Base-by-base conservation (phyloP, 2,888 invertebrate species). In the Cerceris rybyensis region DNA sequence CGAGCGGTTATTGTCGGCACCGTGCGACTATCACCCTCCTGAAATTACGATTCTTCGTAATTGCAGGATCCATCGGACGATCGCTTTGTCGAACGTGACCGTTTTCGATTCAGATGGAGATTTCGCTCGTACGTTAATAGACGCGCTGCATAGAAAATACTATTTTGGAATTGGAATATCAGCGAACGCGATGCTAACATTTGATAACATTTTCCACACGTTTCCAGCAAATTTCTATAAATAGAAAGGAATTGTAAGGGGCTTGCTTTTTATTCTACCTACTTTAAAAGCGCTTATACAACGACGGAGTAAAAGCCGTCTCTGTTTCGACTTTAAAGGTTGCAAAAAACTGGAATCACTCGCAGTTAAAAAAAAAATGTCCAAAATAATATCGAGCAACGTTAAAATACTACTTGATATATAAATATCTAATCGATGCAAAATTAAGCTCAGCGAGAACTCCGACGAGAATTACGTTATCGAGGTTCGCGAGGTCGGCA, bases 41-140 rank as follows among this genome's bases (percentile, higher is more conserved):
- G 66, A 70, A 65, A 75, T 75, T 78, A 76, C 50, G 58, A 70
- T 70, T 17, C 52, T 58, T 57, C 61, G 63, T 75, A 78, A 78
- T 70, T 66, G 58, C 46, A 28, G 28, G 63, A 66, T 75, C 66
- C 66, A 75, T 54, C 61, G 28, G 11, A 6, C 13, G 49, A 70
- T 41, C 43, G 17, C 11, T 0, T 16, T 46, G 46, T 1, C 11
- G 46, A 46, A 11, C 8, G 11, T 8, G 46, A 11, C 2, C 11
- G 46, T 46, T 46, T 28, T 2, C 28, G 28, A 28, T 28, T 28
- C 28, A 1, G 28, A 28, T 28, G 28, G 28, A 28, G 4, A 4
- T 4, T 46, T 46, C 9, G 6, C 46, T 6, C 6, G 46, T 8
- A 46, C 46, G 46, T 11, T 46, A 46, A 46, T 46, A 46, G 9